Base-by-base conservation (phyloP, 2,888 invertebrate genomes). In the Plagodis pulveraria region DNA sequence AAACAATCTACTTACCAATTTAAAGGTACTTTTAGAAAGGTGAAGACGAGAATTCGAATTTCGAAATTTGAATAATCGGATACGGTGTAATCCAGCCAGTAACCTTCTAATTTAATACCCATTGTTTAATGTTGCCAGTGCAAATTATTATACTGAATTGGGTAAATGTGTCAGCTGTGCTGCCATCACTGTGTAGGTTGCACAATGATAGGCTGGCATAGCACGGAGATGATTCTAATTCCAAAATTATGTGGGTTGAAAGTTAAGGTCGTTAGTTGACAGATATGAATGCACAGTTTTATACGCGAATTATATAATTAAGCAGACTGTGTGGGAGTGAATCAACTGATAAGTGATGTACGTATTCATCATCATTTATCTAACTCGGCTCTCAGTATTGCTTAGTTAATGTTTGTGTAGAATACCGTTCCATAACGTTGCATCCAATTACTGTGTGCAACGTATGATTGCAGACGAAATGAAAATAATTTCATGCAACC, bases 231-330 rank as follows among this genome's bases (percentile, higher is more conserved):
- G 88, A 86, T 79, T 84, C 73, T 72, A 68, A 65, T 73, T 79
- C 77, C 77, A 80, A 69, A 65, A 62, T 63, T 65, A 76, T 76
- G 90, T 91, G 87, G 91, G 91, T 72, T 76, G 85, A 77, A 78
- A 84, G 81, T 82, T 87, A 85, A 91, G 90, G 89, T 77, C 84
- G 74, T 60, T 65, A 77, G 74, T 81, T 84, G 86, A 89, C 87
- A 87, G 86, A 80, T 86, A 85, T 80, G 81, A 85, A 88, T 86
- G 81, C 77, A 72, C 69, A 71, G 67, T 77, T 75, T 68, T 76
- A 78, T 74, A 72, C 72, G 72, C 78, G 72, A 74, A 81, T 81
- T 81, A 82, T 83, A 81, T 85, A 79, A 77, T 71, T 71, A 61
- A 49, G 48, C 68, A 64, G 73, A 50, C 51, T 48, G 50, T 59